phyloP scores from a whole-genome alignment of 2,797 vertebrate genomes.

The Nyctibius grandis region DNA sequence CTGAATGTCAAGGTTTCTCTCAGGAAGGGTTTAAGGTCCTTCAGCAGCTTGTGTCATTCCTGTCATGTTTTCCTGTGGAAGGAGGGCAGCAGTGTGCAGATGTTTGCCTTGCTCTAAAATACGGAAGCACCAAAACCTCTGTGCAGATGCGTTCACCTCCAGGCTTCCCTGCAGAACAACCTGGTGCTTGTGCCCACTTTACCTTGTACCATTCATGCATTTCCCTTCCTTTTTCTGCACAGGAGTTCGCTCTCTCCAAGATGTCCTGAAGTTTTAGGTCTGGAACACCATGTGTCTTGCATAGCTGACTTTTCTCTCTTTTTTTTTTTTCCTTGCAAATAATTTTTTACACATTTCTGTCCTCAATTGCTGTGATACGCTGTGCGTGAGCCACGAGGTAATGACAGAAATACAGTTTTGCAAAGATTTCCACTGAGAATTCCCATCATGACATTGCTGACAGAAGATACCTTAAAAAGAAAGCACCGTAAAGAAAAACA shows the following conservation, averaged over 20 bases:
- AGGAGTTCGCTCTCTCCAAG: background rate
- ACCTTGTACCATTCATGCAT: background rate
- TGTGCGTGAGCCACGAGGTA: background rate
- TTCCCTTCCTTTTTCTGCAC: background rate
- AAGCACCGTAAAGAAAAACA: conserved; percentile 30
- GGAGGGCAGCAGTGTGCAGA: background rate
- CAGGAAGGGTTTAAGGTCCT: background rate
- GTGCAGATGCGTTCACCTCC: background rate
- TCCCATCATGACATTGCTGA: conserved; percentile 11
- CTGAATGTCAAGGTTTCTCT: background rate
- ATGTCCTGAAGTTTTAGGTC: background rate
- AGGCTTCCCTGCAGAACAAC: background rate
- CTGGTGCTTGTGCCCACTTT: background rate
- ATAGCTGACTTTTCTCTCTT: background rate
- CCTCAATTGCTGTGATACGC: background rate
- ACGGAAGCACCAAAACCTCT: background rate
- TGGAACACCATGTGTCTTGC: background rate
- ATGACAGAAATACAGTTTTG: background rate
- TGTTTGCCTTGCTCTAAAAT: background rate
- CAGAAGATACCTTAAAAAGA: conserved; percentile 32
- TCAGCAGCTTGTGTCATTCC: background rate
- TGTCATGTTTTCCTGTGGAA: background rate
- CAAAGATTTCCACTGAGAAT: conserved; percentile 28
- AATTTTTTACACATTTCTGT: background rate
- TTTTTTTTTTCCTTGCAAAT: background rate